Base-by-base conservation (phyloP, 2,888 invertebrate genomes). In the Diarsia rubi region DNA sequence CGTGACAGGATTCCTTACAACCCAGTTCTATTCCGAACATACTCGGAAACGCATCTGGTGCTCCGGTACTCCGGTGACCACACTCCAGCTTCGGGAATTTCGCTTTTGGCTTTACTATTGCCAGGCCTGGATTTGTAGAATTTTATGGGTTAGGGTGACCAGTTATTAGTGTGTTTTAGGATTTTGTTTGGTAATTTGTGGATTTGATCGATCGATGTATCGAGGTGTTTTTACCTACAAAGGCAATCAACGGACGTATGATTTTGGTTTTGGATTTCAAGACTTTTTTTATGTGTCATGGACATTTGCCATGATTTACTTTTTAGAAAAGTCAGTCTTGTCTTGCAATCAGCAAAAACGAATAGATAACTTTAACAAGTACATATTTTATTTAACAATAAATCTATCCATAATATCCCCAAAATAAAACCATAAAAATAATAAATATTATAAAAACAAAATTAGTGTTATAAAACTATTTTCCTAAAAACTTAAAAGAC, bases 21-120 rank as follows among this genome's bases (percentile, higher is more conserved):
- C 71, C 83, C 62, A 78, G 49, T 70, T 85, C 71, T 74, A 79
- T 76, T 69, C 68, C 21, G 0, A 73, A 65, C 24, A 27, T 86
- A 76, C 83, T 57, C 47, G 76, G 84, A 85, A 83, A 73, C 81
- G 81, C 93, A 93, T 93, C 92, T 93, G 93, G 89, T 78, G 47
- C 24, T 52, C 52, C 52, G 52, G 52, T 12, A 70, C 57, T 84
- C 69, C 69, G 73, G 84, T 89, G 87, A 90, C 90, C 90, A 89
- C 89, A 88, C 88, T 86, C 75, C 75, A 78, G 79, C 73, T 82
- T 83, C 86, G 79, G 86, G 86, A 85, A 88, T 85, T 89, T 82
- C 78, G 80, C 84, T 88, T 85, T 88, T 82, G 82, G 85, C 76
- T 90, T 89, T 91, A 91, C 89, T 91, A 89, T 86, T 86, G 70